phyloP scores from a whole-genome alignment of 2,888 invertebrate species.

The Phaonia tiefii region DNA sequence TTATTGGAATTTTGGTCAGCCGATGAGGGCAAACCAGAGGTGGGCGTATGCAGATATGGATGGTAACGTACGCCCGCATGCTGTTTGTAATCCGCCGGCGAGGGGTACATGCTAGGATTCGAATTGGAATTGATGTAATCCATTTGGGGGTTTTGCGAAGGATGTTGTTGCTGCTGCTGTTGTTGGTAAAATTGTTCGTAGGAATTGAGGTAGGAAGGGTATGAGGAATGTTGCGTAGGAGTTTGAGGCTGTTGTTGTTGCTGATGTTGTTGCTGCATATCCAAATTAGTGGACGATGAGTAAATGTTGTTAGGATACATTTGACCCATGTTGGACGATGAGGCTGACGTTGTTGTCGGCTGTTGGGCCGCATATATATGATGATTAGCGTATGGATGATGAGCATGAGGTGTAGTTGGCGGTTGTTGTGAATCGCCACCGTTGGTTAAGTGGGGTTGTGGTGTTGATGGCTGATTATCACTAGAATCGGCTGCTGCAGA shows the following conservation, averaged over 20 bases:
- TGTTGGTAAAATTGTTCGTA: constrained; percentile 80
- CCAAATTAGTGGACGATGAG: constrained; percentile 66
- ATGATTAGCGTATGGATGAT: constrained; percentile 48
- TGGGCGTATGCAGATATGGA: constrained; percentile 76
- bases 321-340: constrained; percentile 47
- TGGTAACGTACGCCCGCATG: constrained; percentile 75
- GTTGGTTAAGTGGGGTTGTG: constrained; percentile 74
- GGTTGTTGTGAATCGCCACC: constrained; percentile 77
- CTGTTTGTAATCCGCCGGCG: constrained; percentile 52
- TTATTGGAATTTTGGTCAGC: constrained; percentile 61
- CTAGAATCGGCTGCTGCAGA: constrained; percentile 89
- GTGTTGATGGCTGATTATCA: constrained; percentile 82
- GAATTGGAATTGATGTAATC: constrained; percentile 55
- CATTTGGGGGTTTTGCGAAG: constrained; percentile 49
- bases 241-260: constrained; percentile 67
- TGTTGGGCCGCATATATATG: constrained; percentile 50
- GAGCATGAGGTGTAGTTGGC: constrained; percentile 60
- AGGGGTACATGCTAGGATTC: constrained; percentile 16
- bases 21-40: constrained; percentile 50
- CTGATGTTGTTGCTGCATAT: constrained; percentile 68
- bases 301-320: constrained; percentile 68
- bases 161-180: constrained; percentile 69
- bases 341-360: constrained; percentile 80
- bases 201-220: constrained; percentile 76
- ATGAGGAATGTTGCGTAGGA: constrained; percentile 69